These are phyloP conservation scores for Laodelphax striatellus DNA, from an alignment of 1,140 invertebrate genomes.

Conservation along the genomic window DNA sequence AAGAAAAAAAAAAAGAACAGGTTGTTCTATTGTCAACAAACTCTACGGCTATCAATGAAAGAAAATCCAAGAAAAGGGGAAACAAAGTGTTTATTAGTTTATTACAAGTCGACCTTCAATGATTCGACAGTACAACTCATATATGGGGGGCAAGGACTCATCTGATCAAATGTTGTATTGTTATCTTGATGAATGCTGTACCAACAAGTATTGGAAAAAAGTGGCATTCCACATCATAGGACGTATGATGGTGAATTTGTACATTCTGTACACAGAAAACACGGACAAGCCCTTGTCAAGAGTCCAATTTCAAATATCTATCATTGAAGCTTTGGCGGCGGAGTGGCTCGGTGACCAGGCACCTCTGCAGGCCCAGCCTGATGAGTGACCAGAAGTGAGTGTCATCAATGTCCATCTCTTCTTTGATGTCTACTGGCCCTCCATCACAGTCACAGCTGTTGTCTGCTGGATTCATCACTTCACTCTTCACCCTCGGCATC, in stretches of 20 bases:
- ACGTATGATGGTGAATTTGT: slow-evolving; percentile 7
- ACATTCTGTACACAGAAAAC: slow-evolving; percentile 8
- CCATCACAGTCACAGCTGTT: too few relatives aligned
- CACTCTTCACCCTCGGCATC: too few relatives aligned
- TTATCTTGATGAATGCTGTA: slow-evolving; percentile 17
- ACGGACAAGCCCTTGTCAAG: neutral
- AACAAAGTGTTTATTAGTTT: slow-evolving; percentile 4
- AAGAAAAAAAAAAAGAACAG: neutral
- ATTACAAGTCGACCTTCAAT: neutral
- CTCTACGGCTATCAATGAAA: neutral
- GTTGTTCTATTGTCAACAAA: neutral
- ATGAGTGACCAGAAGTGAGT: too few relatives aligned
- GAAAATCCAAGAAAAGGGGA: neutral
- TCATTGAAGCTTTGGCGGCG: neutral
- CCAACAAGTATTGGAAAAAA: slow-evolving; percentile 21
- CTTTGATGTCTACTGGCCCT: too few relatives aligned
- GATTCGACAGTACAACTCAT: slow-evolving; percentile 14
- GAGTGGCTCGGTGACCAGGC: neutral
- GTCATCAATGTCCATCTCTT: too few relatives aligned
- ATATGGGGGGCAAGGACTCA: slow-evolving; percentile 18
- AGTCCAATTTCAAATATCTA: neutral
- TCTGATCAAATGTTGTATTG: slow-evolving; percentile 22
- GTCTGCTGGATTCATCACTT: too few relatives aligned
- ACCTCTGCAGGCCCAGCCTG: neutral
- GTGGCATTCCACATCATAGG: slow-evolving; percentile 18